Conservation (phyloP, 1,140 invertebrate genomes). For the Diprion similis region DNA sequence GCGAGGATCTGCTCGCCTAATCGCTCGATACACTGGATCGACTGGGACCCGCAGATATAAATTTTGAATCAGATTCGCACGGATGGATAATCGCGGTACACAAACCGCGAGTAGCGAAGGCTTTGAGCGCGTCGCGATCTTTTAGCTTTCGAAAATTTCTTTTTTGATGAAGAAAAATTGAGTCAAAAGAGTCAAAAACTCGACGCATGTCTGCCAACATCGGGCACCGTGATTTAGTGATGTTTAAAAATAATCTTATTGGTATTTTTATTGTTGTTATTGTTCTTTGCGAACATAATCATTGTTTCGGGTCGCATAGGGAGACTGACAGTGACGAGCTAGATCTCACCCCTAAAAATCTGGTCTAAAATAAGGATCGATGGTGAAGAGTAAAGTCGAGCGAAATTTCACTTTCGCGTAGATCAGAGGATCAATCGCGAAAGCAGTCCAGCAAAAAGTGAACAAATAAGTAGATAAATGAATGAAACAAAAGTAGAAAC, state of each 20-base stretch:
- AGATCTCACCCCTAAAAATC: not conserved
- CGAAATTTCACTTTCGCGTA: no score
- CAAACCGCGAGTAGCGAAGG: not conserved
- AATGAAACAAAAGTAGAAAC: no score
- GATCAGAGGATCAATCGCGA: no score
- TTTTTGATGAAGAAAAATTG: not conserved
- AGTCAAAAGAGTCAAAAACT: no score
- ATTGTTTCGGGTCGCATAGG: not conserved
- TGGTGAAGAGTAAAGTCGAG: not conserved
- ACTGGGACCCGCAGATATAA: not conserved
- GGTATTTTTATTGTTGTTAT: no score
- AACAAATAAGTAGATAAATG: no score
- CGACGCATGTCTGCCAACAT: no score
- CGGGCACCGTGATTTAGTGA: no score
- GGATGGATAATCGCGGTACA: not conserved
- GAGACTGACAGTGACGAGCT: not conserved
- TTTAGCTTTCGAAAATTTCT: not conserved
- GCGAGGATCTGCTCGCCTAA: not conserved
- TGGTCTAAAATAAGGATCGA: not conserved
- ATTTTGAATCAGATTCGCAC: constrained; percentile 1
- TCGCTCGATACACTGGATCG: not conserved
- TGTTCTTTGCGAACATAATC: not conserved
- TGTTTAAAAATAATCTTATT: no score
- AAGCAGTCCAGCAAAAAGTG: no score
- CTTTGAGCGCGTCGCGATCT: not conserved